Evolutionary conservation across 1,140 invertebrate species (phyloP).

Genomic region (Bombus polaris): DNA sequence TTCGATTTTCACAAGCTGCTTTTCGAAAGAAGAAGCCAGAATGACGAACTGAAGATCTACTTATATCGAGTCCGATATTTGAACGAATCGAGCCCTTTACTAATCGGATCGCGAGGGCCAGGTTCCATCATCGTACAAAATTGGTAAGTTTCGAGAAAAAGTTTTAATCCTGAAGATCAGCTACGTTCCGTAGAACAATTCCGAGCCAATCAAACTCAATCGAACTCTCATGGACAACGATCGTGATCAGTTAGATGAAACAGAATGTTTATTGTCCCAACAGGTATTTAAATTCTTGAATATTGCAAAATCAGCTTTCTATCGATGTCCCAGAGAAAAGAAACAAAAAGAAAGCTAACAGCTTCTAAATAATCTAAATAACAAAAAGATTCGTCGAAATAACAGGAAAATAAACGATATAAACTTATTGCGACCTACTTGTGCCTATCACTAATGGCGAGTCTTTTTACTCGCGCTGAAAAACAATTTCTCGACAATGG

Average conservation of each 20-base stretch:
- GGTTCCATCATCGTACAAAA: too few species aligned
- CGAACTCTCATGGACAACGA: background rate
- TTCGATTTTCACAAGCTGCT: too few species aligned
- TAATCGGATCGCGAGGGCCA: too few species aligned
- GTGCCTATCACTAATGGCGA: background rate
- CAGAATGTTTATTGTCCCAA: background rate
- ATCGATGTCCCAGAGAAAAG: background rate
- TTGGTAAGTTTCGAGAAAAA: background rate
- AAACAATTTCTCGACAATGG: background rate
- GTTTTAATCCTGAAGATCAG: background rate
- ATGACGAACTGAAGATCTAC: too few species aligned
- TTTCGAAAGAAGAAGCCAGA: too few species aligned
- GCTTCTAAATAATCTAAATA: too few species aligned
- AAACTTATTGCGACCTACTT: background rate
- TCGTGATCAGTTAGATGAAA: background rate
- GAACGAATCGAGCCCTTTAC: too few species aligned
- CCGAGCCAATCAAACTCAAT: too few species aligned
- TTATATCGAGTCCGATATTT: too few species aligned
- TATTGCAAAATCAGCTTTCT: background rate
- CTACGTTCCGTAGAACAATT: too few species aligned
- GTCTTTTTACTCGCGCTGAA: too few species aligned
- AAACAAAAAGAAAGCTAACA: background rate
- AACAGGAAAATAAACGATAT: background rate
- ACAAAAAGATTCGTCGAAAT: background rate
- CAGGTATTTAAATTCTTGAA: background rate